Base-by-base conservation (phyloP, 2,888 invertebrate species). In the Pristionchus japonicus region DNA sequence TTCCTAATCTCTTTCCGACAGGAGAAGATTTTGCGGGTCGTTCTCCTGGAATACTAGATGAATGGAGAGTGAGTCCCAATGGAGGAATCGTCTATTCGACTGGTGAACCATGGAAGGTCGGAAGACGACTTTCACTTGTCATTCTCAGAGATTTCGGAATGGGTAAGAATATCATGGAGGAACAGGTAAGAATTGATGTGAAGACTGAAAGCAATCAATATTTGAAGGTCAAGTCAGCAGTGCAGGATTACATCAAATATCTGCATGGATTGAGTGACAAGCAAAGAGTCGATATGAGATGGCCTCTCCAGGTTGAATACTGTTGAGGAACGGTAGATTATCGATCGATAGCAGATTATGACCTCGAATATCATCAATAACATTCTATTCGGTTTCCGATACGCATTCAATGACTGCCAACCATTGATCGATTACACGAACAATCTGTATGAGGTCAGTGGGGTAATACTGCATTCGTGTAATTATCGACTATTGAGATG, bases 111-210 rank as follows among this genome's bases (percentile, higher is more conserved):
- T 74, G 74, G 74, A 74, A 23, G 37, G 74, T 37, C 1, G 40
- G 40, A 34, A 37, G 74, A 17, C 15, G 74, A 40, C 74, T 40
- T 9, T 74, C 74, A n/a, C 74, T 74, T 20, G 23, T 74, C 17
- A 74, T 74, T 37, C 74, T 74, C 3, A 34, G 74, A 40, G 74
- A 74, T 37, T 74, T 74, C 40, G 74, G 74, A 40, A 74, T 74
- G 74, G 74, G 74, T 23, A 74, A 74, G 74, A 74, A 40, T 74
- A 40, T 74, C 23, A 74, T 74, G 74, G 74, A 74, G 23, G 74
- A 74, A 31, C 74, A 74, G 40, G 74, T 37, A 61, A 7, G 23
- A 34, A 74, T 23, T 11, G 70, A 74, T 9, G n/a, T n/a, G n/a
- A n/a, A n/a, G n/a, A n/a, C 23, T 37, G 1, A 17, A 37, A 74